Conservation (phyloP, 2,888 invertebrate genomes). For the Adelognathus sp. region DNA sequence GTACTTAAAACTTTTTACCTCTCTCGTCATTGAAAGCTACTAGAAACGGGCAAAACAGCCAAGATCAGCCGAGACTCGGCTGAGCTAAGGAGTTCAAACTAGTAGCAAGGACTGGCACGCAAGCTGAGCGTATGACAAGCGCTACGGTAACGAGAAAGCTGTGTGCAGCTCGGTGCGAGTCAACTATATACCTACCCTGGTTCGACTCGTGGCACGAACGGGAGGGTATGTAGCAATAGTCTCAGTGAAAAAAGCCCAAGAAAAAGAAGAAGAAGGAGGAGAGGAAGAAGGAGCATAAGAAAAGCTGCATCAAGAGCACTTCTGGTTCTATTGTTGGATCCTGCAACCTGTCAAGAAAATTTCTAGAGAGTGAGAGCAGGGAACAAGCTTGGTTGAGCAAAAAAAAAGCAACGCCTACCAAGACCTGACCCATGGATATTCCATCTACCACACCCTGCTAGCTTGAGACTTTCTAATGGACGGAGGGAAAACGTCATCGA, state of each 20-base stretch:
- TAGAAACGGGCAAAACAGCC: constrained; percentile 45
- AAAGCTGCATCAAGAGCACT: constrained; percentile 50
- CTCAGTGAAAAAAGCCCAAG: background rate
- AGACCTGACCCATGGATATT: constrained; percentile 1
- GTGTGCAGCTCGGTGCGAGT: constrained; percentile 12
- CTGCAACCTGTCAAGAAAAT: background rate
- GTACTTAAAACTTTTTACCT: constrained; percentile 75
- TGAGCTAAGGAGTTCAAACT: constrained; percentile 8
- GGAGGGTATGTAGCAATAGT: constrained; percentile 29
- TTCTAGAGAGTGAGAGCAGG: background rate
- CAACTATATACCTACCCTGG: background rate
- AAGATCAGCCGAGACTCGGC: constrained; percentile 42
- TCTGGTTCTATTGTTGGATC: background rate
- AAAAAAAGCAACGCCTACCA: background rate
- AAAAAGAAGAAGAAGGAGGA: background rate
- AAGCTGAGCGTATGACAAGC: constrained; percentile 49
- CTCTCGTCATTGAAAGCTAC: constrained; percentile 72
- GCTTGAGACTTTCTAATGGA: background rate
- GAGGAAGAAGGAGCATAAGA: constrained; percentile 25
- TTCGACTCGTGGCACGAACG: constrained; percentile 2
- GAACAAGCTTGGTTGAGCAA: too few species aligned
- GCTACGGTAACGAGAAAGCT: constrained; percentile 17
- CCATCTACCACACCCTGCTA: background rate
- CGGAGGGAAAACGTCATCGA: background rate
- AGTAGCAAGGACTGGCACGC: constrained; percentile 24